Conservation (phyloP, 2,113 vertebrate species). For the Aramus guarauna region DNA sequence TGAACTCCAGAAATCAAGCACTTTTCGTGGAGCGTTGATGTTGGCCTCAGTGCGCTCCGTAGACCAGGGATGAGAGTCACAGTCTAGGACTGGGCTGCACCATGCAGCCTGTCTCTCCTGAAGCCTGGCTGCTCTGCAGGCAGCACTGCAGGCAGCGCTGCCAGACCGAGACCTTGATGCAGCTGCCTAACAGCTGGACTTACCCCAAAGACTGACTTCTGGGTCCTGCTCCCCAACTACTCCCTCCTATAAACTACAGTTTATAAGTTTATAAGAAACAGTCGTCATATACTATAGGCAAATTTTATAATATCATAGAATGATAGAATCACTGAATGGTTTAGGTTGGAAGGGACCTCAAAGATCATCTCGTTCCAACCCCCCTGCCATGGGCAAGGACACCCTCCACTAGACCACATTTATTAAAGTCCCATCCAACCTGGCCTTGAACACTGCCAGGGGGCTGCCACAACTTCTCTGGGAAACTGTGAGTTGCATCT, state of each 20-base stretch:
- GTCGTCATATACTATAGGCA: background rate
- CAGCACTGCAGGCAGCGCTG: background rate
- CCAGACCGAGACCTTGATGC: background rate
- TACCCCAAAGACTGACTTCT: background rate
- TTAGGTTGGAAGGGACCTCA: too few relatives aligned
- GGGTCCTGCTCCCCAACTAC: background rate
- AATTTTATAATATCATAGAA: background rate
- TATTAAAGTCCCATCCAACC: too few relatives aligned
- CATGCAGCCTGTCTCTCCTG: background rate
- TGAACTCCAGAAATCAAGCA: background rate
- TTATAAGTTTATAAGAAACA: background rate
- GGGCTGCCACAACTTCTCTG: too few relatives aligned
- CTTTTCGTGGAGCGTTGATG: background rate
- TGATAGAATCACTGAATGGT: too few relatives aligned
- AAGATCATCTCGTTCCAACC: too few relatives aligned
- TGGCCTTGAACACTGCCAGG: too few relatives aligned
- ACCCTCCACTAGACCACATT: too few relatives aligned
- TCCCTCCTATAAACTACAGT: background rate
- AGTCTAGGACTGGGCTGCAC: background rate
- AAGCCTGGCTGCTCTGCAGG: background rate
- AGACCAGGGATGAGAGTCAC: background rate
- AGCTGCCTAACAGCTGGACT: background rate
- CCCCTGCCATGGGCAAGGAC: too few relatives aligned
- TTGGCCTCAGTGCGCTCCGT: fast-evolving
- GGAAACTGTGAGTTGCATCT: background rate